Conservation (phyloP, 2,797 vertebrate species). For the Rhinella marina region DNA sequence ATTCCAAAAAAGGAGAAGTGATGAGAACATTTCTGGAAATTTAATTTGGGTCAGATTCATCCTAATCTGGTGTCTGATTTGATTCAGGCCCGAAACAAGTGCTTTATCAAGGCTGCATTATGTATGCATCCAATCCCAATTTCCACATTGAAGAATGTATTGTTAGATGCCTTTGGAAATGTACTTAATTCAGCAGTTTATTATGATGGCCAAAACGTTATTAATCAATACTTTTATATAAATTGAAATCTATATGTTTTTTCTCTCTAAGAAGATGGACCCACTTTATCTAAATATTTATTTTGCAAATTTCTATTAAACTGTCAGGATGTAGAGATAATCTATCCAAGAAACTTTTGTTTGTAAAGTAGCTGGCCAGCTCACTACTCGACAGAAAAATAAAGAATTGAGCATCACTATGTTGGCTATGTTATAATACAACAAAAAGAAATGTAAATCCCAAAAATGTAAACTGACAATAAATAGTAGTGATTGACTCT, state of each 20-base stretch:
- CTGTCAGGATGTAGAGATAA: conserved; percentile 18
- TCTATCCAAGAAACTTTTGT: neutral
- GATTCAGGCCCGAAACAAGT: too few relatives aligned
- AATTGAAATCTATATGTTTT: conserved; percentile 19
- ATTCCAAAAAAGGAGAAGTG: too few relatives aligned
- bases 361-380: neutral
- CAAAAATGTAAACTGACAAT: neutral
- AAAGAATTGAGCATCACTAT: neutral
- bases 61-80: too few relatives aligned
- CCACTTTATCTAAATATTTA: neutral
- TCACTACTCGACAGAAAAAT: neutral
- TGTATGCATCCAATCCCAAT: neutral
- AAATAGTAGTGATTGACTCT: too few relatives aligned
- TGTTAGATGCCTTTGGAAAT: neutral
- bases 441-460: neutral
- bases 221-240: neutral
- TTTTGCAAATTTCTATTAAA: conserved; percentile 22
- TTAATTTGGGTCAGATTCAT: too few relatives aligned
- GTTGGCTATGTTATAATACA: neutral
- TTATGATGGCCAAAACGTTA: neutral
- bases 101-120: neutral
- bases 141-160: neutral
- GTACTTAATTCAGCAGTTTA: conserved; percentile 22
- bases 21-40: too few relatives aligned
- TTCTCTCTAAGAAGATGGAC: neutral